Base-by-base conservation (phyloP, 2,888 invertebrate species). In the Cheilosia variabilis region DNA sequence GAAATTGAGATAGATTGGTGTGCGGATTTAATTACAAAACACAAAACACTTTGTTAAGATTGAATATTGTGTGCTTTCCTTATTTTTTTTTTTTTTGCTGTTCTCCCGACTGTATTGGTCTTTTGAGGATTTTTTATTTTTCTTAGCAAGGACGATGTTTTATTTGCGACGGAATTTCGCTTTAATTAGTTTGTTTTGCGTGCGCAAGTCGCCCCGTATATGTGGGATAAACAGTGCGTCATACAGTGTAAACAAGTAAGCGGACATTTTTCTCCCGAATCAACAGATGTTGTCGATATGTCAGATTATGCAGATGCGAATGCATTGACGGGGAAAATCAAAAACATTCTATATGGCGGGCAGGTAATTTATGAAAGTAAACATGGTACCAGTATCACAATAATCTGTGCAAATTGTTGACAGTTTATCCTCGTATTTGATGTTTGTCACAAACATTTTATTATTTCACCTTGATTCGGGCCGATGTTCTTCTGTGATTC, bases 1-100 rank as follows among this genome's bases (percentile, higher is more conserved):
- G 65, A 86, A 86, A 86, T 81, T 76, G 65, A 86, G 86, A 86
- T 77, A 72, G 86, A 86, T 81, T 86, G 81, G 76, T 57, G 68
- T 58, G 27, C 27, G 52, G 57, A 81, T 80, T 81, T 81, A 81
- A 86, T 86, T 86, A 73, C 81, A 68, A 47, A 45, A 65, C 57
- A 73, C 81, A 68, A 53, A 45, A 65, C 57, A 83, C 60, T 77
- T 75, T 75, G 60, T 55, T 75, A 31, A 47, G 45, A 72, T 31
- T 31, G 60, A 66, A 77, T 60, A 57, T 71, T 68, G 69, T 65
- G 45, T 47, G 27, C 55, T 7, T 65, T 13, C 22, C 3, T 19
- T 60, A 3, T 62, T 62, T 13, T 19, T 45, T 4, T 17, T 13
- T 10, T 15, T 41, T 7, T 10, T 45, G 15, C 31, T 41, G 17